Evolutionary conservation across 2,113 vertebrate species (phyloP), one percentile per base, ranked within the genome.

Genomic region (Chamaea fasciata): DNA sequence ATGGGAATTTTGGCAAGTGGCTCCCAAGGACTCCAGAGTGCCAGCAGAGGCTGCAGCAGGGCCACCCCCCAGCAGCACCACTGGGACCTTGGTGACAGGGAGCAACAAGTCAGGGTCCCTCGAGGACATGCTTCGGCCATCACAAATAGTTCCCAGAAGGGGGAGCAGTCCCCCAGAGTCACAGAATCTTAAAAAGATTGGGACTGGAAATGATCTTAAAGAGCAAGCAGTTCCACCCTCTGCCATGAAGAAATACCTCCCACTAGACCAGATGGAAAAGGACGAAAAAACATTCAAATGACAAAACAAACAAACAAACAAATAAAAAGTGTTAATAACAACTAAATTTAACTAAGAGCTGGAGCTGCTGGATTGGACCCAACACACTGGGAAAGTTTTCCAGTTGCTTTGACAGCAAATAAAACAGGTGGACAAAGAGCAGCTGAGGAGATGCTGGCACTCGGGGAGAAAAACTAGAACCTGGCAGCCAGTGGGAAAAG

Each of bases 91-190:
- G 22, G 81, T 24, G 74, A 64, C 18, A 23, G 1, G 14, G 39
- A 52, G 33, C 30, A 27, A 16, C 2, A 28, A 41, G 20, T 19
- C 37, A 8, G 19, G 71, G 12, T 4, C 41, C 37, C 42, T 1
- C 0, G 1, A 31, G 0, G 2, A n/a, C 15, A 10, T 31, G 41
- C 47, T 71, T 3, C n/a, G 53, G 6, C 15, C 10, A 1, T 24
- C 24, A 31, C 12, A 47, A 67, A 56, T 9, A 10, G 15, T 1
- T 83, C n/a, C 52, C 7, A 24, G 31, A 63, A 59, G 11, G 53
- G 71, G 26, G 14, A 79, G 21, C 5, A 3, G 5, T 8, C 35
- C 20, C 18, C 6, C 21, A 27, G 26, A 79, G 20, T n/a, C 30
- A 71, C 41, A 63, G 57, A 55, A 63, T 42, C 30, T 41, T 35